A percentile compares a stretch with the other conserved stretches of the same genome.
Evolutionary conservation across 1,140 invertebrate species (phyloP).

Genomic region (Cyclargus thomasi): DNA sequence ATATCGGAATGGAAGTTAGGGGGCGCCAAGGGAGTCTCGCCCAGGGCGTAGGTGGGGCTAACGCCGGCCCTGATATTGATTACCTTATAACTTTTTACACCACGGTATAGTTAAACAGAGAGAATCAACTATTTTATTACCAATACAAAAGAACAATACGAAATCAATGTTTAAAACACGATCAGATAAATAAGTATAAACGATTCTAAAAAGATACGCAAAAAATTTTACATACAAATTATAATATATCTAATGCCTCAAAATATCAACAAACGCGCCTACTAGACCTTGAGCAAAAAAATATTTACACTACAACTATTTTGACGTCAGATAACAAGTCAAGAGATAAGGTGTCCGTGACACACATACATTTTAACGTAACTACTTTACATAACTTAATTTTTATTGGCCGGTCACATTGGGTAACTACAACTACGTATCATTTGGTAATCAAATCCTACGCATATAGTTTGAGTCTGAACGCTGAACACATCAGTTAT

Average conservation of each 20-base stretch:
- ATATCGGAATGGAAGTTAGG: no score
- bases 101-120: no score
- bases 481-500: not conserved
- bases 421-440: not conserved
- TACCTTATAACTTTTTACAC: no score
- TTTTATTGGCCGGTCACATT: not conserved
- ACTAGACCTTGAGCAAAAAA: not conserved
- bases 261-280: not conserved
- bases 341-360: not conserved
- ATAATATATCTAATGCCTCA: not conserved
- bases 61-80: no score
- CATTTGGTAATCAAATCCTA: not conserved
- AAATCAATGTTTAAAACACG: no score
- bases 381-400: constrained; percentile 10
- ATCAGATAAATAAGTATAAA: no score
- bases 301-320: constrained; percentile 2
- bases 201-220: no score
- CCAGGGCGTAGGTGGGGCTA: no score
- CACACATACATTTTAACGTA: not conserved
- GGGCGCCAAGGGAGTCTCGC: no score
- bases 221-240: not conserved
- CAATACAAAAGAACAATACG: no score
- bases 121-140: no score
- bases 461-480: not conserved
- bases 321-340: constrained; percentile 2